Evolutionary conservation across 1,140 invertebrate species (phyloP).

Genomic region (Tetragnatha versicolor): DNA sequence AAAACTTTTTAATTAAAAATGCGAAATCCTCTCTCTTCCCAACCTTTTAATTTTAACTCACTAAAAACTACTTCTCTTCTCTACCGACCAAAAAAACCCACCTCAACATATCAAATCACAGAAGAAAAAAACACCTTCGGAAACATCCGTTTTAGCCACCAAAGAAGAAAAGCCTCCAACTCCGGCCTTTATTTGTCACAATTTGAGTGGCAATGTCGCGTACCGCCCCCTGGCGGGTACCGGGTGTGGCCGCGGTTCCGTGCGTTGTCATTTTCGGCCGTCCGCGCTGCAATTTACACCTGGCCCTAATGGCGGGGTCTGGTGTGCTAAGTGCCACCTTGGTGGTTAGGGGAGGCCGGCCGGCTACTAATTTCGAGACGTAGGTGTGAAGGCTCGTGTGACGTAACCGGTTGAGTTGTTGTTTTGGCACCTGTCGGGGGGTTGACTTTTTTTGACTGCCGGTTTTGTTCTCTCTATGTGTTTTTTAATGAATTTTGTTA

Average conservation of each 20-base stretch:
- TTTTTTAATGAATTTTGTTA: too few species aligned
- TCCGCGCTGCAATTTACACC: slow-evolving; percentile 46
- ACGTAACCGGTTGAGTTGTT: slow-evolving; percentile 3
- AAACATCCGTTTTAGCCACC: too few species aligned
- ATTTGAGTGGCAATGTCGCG: slow-evolving; percentile 43
- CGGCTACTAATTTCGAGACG: slow-evolving; percentile 41
- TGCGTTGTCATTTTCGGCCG: slow-evolving; percentile 35
- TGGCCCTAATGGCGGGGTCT: slow-evolving; percentile 30
- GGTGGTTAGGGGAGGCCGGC: background rate
- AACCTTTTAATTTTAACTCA: too few species aligned
- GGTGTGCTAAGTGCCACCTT: slow-evolving; percentile 27
- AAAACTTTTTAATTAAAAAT: too few species aligned
- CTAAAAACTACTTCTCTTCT: too few species aligned
- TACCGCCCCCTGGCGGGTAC: slow-evolving; percentile 40
- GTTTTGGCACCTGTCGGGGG: slow-evolving; percentile 22
- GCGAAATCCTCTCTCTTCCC: too few species aligned
- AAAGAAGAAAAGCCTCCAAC: too few species aligned
- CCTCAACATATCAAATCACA: too few species aligned
- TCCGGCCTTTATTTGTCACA: slow-evolving; percentile 35
- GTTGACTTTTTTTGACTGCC: too few species aligned
- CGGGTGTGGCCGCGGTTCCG: slow-evolving; percentile 46
- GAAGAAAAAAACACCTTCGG: too few species aligned
- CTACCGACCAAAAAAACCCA: too few species aligned
- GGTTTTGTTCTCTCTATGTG: too few species aligned
- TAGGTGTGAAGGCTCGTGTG: slow-evolving; percentile 37